Conservation (phyloP, 2,797 vertebrate species). For the Ptychadena robeensis region DNA sequence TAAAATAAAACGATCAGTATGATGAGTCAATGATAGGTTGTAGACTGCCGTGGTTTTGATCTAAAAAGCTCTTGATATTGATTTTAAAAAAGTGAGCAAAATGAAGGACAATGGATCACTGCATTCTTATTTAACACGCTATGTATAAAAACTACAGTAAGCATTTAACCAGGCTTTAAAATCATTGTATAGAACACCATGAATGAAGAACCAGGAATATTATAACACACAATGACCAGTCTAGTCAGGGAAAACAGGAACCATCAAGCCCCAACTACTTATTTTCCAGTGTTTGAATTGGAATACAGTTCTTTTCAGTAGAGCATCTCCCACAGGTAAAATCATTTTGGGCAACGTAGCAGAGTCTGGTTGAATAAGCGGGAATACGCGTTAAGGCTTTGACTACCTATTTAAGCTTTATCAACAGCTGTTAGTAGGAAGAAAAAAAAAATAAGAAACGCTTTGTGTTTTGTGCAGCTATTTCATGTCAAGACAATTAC, state of each 20-base stretch:
- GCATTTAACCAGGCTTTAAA: conserved; percentile 4
- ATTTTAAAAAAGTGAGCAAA: conserved; percentile 34
- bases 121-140: conserved; percentile 25
- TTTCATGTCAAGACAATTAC: conserved; percentile 81
- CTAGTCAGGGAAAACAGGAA: conserved; percentile 14
- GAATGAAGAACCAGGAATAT: conserved; percentile 15
- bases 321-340: conserved; percentile 63
- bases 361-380: conserved; percentile 65
- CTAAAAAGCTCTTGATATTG: conserved; percentile 33
- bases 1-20: conserved; percentile 16
- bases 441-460: conserved; percentile 66
- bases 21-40: conserved; percentile 38
- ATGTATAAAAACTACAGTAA: background rate
- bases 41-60: conserved; percentile 26
- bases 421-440: conserved; percentile 68
- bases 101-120: conserved; percentile 21
- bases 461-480: conserved; percentile 73
- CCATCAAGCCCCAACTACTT: conserved; percentile 31
- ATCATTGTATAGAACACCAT: background rate
- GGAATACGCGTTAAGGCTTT: conserved; percentile 58
- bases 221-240: conserved; percentile 21
- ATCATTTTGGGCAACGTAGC: conserved; percentile 63
- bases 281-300: conserved; percentile 44
- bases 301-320: conserved; percentile 44
- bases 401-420: conserved; percentile 70